Evolutionary conservation across 2,888 invertebrate genomes (phyloP), one percentile per base, ranked within the genome.

Genomic region (Standfussiana lucernea): DNA sequence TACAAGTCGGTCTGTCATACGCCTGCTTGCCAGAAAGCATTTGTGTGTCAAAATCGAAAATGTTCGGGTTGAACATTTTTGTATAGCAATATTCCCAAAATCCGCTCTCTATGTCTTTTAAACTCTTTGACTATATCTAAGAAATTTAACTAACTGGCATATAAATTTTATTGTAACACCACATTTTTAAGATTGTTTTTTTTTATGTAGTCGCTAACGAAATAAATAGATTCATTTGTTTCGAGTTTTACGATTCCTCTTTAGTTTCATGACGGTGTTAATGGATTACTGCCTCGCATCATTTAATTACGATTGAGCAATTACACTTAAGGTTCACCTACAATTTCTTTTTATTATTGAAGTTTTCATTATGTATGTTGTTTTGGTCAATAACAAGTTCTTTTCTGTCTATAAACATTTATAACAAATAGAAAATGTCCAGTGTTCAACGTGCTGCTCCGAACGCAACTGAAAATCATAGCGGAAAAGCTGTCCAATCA

Each of bases 221-320:
- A 56, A 37, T 21, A 69, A 69, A 67, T 72, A 21, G 10, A 42
- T 28, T 37, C 28, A 21, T 42, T 18, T 45, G 28, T 24, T 59
- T 15, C 2, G 11, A 45, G 71, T 37, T 70, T 65, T 45, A 76
- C 37, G 65, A 66, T 65, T 45, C 1, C 24, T 66, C 56, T 65
- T 65, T 37, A 65, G 28, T 42, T 65, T 75, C 8, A 59, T 59
- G 45, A 45, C 15, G 7, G 50, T 21, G 18, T 32, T 56, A 65
- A 76, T 74, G 28, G 45, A 28, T 72, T n/a, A 62, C 37, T 15
- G 18, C 13, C 1, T 37, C 13, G n/a, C 37, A 37, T 40, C 47
- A 47, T 61, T 28, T 61, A 13, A 15, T 72, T 40, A 40, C 18
- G 32, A 45, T 59, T 28, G 18, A 71, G 7, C 42, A n/a, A 4